A percentile compares a stretch with the other conserved stretches of the same genome.
phyloP scores from a whole-genome alignment of 2,113 vertebrate genomes.

The Mastomys natalensis region DNA sequence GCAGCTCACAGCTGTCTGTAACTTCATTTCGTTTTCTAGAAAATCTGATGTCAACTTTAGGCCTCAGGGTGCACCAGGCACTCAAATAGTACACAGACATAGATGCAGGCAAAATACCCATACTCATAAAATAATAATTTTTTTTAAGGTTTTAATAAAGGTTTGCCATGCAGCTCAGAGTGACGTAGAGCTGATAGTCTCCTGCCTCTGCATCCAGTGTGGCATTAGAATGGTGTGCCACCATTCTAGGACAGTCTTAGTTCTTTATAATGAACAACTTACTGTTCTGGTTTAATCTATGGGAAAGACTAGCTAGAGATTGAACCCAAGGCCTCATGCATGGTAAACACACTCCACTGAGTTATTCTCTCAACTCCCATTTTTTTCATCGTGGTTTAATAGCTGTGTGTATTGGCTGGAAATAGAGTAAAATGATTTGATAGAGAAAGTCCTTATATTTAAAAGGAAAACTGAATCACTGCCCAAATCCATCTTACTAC shows the following conservation, averaged over 20 bases:
- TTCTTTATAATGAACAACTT: slow-evolving; percentile 37
- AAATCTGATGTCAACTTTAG: background rate
- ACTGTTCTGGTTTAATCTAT: background rate
- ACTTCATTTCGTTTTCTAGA: background rate
- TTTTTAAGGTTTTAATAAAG: background rate
- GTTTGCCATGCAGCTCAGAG: background rate
- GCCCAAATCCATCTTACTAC: background rate
- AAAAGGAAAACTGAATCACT: background rate
- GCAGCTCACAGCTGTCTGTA: background rate
- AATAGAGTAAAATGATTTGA: slow-evolving; percentile 11
- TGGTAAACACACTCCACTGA: background rate
- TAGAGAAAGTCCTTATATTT: background rate
- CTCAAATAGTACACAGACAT: background rate
- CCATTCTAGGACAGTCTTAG: background rate
- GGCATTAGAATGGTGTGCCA: background rate
- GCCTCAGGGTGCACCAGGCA: background rate
- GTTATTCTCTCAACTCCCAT: background rate
- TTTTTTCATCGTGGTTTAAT: background rate
- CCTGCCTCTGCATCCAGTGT: background rate
- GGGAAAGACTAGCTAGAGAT: background rate
- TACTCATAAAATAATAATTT: too few species aligned
- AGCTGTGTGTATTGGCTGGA: background rate
- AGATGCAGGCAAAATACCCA: background rate
- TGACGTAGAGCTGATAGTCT: background rate
- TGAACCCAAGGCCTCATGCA: background rate